Percentiles rank a stretch among this genome's conserved stretches.
Evolutionary conservation across 2,113 vertebrate genomes (phyloP).

Genomic region (Psettodes erumei): DNA sequence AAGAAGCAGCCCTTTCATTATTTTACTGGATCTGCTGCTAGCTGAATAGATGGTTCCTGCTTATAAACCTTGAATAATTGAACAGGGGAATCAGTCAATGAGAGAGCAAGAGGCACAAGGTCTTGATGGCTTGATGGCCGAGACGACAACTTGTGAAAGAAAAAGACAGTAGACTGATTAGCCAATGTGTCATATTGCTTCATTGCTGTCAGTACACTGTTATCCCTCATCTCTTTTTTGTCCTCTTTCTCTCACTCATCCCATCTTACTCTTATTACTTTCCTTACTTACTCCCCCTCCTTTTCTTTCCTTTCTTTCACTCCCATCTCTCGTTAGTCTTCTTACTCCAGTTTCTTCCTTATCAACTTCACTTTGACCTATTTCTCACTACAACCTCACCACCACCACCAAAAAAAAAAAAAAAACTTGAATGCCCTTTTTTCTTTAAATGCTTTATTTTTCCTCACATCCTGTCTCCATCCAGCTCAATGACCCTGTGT

Average conservation of each 20-base stretch:
- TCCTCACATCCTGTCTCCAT: conserved; percentile 57
- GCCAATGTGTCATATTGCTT: conserved; percentile 61
- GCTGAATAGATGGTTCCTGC: conserved; percentile 77
- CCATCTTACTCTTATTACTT: conserved; percentile 11
- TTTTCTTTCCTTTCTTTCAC: background rate
- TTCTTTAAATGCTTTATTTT: conserved; percentile 63
- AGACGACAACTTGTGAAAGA: conserved; percentile 75
- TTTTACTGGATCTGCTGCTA: conserved; percentile 71
- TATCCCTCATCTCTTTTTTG: conserved; percentile 38
- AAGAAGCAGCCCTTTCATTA: conserved; percentile 71
- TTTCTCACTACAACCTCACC: too few relatives aligned
- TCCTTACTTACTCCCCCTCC: background rate
- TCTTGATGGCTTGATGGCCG: conserved; percentile 73
- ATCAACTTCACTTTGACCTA: conserved; percentile 25
- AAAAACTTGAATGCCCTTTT: conserved; percentile 41
- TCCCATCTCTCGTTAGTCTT: conserved; percentile 16
- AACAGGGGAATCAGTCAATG: conserved; percentile 77
- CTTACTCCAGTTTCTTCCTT: conserved; percentile 21
- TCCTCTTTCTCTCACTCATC: conserved; percentile 18
- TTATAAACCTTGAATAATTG: conserved; percentile 84
- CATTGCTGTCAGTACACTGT: conserved; percentile 39
- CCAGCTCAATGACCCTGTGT: conserved; percentile 65
- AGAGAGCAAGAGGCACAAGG: conserved; percentile 57
- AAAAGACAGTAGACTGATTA: conserved; percentile 73
- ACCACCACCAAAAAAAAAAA: too few relatives aligned